Evolutionary conservation across 2,888 invertebrate genomes (phyloP).

Genomic region (Amiota communis): DNA sequence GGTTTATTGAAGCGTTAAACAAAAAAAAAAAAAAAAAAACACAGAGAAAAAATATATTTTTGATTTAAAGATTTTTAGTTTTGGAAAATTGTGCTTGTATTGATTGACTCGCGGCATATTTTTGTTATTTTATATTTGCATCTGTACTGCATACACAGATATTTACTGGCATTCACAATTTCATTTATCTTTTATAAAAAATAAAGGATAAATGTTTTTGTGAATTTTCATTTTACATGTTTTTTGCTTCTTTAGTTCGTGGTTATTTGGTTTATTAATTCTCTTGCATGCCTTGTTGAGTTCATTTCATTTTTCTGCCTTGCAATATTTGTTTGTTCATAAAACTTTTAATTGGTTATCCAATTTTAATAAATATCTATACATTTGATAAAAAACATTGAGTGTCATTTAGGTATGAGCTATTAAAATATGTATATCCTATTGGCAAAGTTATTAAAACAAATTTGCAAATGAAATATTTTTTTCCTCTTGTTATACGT

Average conservation of each 20-base stretch:
- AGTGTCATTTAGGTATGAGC: too few species aligned
- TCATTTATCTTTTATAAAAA: neutral
- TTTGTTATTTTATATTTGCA: conserved; percentile 13
- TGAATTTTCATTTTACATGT: neutral
- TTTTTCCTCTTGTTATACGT: too few species aligned
- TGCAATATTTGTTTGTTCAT: neutral
- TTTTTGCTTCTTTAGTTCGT: neutral
- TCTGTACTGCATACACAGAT: neutral
- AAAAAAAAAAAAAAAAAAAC: neutral
- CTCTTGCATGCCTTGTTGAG: conserved; percentile 1
- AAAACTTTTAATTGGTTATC: conserved; percentile 19
- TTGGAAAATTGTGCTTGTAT: too few species aligned
- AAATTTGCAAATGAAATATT: too few species aligned
- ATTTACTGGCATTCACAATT: too few species aligned
- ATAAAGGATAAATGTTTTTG: neutral
- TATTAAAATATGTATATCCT: too few species aligned
- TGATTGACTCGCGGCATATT: neutral
- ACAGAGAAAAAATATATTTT: neutral
- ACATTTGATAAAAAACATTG: too few species aligned
- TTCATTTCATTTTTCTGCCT: neutral
- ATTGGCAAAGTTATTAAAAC: too few species aligned
- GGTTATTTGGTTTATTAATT: conserved; percentile 9
- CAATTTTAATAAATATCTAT: neutral
- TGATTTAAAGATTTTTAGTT: too few species aligned
- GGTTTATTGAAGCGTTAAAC: neutral